Percentiles rank a stretch among this genome's conserved stretches.
Conservation (phyloP, 2,888 invertebrate species). For the Cyaniris semiargus region DNA sequence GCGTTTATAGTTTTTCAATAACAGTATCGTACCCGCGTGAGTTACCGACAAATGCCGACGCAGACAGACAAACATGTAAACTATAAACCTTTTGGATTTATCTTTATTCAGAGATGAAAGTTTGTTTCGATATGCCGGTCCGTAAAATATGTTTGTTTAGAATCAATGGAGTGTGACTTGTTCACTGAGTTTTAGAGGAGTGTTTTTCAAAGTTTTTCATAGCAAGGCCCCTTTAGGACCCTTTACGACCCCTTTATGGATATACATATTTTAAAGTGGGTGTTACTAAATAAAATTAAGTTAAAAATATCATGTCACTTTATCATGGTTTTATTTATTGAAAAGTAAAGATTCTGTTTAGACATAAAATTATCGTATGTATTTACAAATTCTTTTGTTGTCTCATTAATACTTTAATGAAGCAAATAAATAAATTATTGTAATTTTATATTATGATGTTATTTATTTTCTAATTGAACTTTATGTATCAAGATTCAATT, state of each 20-base stretch:
- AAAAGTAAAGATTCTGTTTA: no score
- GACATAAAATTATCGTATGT: no score
- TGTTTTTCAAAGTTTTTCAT: not conserved
- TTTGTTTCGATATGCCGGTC: not conserved
- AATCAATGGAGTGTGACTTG: not conserved
- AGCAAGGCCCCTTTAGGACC: not conserved
- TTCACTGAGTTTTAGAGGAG: not conserved
- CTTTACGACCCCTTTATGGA: no score
- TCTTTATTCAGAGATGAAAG: constrained; percentile 20
- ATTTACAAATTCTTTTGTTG: no score
- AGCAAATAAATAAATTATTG: not conserved
- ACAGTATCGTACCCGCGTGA: constrained; percentile 70
- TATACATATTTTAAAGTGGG: no score
- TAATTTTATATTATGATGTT: not conserved
- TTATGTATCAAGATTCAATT: not conserved
- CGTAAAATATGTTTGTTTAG: not conserved
- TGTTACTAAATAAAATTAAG: no score
- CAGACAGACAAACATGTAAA: constrained; percentile 2
- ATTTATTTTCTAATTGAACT: not conserved
- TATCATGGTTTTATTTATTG: no score
- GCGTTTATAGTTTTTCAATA: constrained; percentile 56
- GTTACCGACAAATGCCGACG: constrained; percentile 57
- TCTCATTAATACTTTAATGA: not conserved
- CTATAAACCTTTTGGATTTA: constrained; percentile 7
- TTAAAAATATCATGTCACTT: no score